These are phyloP conservation scores for Melanotaenia pygmaea DNA, from an alignment of 2,797 vertebrate genomes.

Conservation along the genomic window DNA sequence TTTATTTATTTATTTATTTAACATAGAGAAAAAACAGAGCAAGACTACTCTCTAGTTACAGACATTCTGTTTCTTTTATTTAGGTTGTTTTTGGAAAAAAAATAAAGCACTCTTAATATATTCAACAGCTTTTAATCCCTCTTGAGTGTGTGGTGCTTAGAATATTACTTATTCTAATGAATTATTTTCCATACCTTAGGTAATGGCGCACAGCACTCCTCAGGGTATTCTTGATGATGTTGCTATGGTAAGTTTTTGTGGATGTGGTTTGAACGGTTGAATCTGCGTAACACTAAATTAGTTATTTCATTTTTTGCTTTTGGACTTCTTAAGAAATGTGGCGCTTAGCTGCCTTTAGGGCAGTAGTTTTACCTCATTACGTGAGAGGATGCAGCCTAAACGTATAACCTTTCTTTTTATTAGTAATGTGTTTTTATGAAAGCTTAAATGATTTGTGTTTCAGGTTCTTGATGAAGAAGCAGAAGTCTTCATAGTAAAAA, in stretches of 20 bases:
- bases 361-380: background rate
- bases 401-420: background rate
- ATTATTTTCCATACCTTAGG: slow-evolving; percentile 76
- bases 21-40: background rate
- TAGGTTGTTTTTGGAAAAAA: background rate
- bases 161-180: background rate
- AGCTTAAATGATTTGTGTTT: slow-evolving; percentile 33
- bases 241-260: slow-evolving; percentile 90
- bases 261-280: background rate
- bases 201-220: slow-evolving; percentile 98
- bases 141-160: background rate
- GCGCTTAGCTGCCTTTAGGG: background rate
- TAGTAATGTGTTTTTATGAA: background rate
- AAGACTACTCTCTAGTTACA: background rate
- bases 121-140: background rate
- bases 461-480: slow-evolving; percentile 99
- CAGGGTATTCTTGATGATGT: slow-evolving; percentile 99
- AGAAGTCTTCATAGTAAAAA: slow-evolving; percentile 99
- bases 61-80: background rate
- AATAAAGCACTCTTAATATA: background rate
- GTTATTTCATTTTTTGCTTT: background rate
- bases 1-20: slow-evolving; percentile 2
- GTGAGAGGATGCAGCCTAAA: background rate
- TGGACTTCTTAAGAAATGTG: background rate
- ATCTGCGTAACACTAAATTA: background rate